phyloP scores from a whole-genome alignment of 1,140 invertebrate species.

The Drosophila ficusphila region DNA sequence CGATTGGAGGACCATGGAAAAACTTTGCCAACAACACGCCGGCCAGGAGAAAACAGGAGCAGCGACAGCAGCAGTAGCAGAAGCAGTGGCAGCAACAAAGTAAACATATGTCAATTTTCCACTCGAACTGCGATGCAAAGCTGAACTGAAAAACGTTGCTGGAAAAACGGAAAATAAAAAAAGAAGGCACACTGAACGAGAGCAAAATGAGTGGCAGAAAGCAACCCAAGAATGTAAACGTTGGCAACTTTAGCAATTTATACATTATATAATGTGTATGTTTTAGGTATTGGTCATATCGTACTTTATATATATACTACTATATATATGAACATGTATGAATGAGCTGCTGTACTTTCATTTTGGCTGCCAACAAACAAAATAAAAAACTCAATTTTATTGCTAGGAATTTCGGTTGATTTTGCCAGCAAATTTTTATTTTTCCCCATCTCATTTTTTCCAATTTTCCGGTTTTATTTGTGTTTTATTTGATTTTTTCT shows the following conservation, averaged over 20 bases:
- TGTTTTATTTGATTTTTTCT: slow-evolving; percentile 69
- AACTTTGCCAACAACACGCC: slow-evolving; percentile 46
- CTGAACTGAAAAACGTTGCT: slow-evolving; percentile 75
- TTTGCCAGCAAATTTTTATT: slow-evolving; percentile 24
- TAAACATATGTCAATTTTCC: slow-evolving; percentile 83
- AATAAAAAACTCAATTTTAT: slow-evolving; percentile 71
- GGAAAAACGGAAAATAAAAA: slow-evolving; percentile 57
- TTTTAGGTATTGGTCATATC: slow-evolving; percentile 12
- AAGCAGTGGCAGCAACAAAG: slow-evolving; percentile 65
- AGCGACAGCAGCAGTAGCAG: slow-evolving; percentile 50
- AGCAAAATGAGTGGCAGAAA: slow-evolving; percentile 37
- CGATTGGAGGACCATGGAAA: slow-evolving; percentile 38
- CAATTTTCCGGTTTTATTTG: slow-evolving; percentile 56
- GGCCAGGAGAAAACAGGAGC: slow-evolving; percentile 22
- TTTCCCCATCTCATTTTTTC: slow-evolving; percentile 35
- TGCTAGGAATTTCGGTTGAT: slow-evolving; percentile 45
- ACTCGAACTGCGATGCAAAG: slow-evolving; percentile 81
- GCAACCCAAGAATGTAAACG: slow-evolving; percentile 66
- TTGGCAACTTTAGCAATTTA: slow-evolving; percentile 63
- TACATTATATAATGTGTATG: slow-evolving; percentile 48
- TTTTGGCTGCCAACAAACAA: slow-evolving; percentile 70
- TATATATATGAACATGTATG: slow-evolving; percentile 27
- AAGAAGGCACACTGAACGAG: slow-evolving; percentile 29
- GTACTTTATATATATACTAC: slow-evolving; percentile 3
- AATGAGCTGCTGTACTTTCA: slow-evolving; percentile 59